Evolutionary conservation across 2,113 vertebrate species (phyloP).

Genomic region (Tyrannus savana): DNA sequence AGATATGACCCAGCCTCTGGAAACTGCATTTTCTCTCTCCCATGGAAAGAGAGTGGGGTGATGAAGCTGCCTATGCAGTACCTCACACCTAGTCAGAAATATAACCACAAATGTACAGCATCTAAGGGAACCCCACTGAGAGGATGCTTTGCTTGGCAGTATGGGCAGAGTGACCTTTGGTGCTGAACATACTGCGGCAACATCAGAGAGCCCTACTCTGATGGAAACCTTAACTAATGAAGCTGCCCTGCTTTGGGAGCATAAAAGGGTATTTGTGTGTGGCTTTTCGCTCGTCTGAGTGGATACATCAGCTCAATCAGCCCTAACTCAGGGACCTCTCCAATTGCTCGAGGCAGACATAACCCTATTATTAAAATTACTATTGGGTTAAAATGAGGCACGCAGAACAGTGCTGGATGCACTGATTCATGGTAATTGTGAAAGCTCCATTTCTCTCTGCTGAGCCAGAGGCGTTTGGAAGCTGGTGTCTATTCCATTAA

Average conservation of each 20-base stretch:
- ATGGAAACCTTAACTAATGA: not conserved
- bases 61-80: not conserved
- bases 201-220: not conserved
- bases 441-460: not conserved
- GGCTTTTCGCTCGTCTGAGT: not conserved
- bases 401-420: not conserved
- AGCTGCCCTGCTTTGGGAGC: not conserved
- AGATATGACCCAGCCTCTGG: not conserved
- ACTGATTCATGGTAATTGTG: not conserved
- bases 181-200: rapidly evolving
- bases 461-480: not conserved
- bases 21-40: rapidly evolving
- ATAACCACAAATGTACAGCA: rapidly evolving
- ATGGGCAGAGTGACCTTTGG: not conserved
- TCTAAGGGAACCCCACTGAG: not conserved
- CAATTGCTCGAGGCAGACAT: not conserved
- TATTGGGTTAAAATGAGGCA: not conserved
- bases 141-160: rapidly evolving
- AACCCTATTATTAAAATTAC: conserved; percentile 23
- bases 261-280: not conserved
- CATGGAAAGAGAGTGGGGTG: rapidly evolving
- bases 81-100: not conserved
- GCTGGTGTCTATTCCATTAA: not conserved
- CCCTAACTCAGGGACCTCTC: not conserved
- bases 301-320: not conserved